Conservation (phyloP, 2,113 vertebrate species). For the Pogonocichla stellata region DNA sequence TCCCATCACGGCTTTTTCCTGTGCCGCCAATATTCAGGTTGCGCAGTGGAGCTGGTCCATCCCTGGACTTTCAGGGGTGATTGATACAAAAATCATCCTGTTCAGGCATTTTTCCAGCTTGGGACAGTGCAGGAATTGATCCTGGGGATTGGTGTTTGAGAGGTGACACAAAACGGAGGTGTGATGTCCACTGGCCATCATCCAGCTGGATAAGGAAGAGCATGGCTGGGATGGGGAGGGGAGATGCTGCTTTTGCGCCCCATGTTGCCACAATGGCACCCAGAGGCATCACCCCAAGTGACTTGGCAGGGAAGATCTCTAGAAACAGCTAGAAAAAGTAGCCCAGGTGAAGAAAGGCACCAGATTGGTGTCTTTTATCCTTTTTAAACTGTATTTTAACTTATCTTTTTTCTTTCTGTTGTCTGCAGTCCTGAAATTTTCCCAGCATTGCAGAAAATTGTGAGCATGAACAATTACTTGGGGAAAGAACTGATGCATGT, state of each 20-base stretch:
- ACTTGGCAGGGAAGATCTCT: not conserved
- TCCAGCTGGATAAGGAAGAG: not conserved
- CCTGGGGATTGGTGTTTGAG: rapidly evolving
- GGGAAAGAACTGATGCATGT: not conserved
- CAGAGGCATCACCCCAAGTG: not conserved
- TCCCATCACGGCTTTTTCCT: not conserved
- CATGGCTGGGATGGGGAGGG: rapidly evolving
- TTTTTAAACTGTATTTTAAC: not conserved
- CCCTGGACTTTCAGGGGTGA: not conserved
- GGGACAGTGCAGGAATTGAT: not conserved
- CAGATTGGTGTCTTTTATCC: not conserved
- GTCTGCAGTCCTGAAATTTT: not conserved
- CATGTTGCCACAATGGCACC: rapidly evolving
- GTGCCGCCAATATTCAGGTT: rapidly evolving
- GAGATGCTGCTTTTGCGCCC: not conserved
- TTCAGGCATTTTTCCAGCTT: not conserved
- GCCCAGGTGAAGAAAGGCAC: not conserved
- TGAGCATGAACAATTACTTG: rapidly evolving
- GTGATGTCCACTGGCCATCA: not conserved
- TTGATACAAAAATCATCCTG: not conserved
- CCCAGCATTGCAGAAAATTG: not conserved
- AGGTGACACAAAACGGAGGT: not conserved
- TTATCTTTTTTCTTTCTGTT: not conserved
- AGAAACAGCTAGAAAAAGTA: not conserved
- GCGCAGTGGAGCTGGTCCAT: not conserved